Conservation (phyloP, 2,888 invertebrate species). For the Harpalus rufipes region DNA sequence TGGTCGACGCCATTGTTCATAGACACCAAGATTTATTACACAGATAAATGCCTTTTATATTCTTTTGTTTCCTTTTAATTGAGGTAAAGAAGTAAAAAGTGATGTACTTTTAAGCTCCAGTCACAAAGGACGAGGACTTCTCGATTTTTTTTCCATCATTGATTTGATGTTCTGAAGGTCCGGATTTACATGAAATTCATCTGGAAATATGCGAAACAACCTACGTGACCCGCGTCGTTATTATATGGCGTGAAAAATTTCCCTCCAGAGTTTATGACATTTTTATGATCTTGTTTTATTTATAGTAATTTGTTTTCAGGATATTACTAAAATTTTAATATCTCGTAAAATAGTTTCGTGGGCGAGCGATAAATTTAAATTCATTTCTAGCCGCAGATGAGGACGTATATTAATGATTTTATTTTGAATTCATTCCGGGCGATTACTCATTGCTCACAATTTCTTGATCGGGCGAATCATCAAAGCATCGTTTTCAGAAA, state of each 20-base stretch:
- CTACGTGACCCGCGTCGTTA: conserved; percentile 7
- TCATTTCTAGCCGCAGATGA: not conserved
- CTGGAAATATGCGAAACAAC: not conserved
- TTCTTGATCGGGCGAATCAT: too few relatives aligned
- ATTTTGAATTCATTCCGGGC: not conserved
- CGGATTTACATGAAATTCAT: not conserved
- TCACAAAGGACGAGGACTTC: not conserved
- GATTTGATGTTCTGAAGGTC: not conserved
- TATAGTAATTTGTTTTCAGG: conserved; percentile 19
- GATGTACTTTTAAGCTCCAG: not conserved
- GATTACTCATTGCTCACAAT: not conserved
- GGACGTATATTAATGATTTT: not conserved
- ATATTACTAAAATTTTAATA: conserved; percentile 8
- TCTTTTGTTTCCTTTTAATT: not conserved
- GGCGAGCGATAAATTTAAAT: not conserved
- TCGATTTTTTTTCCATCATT: not conserved
- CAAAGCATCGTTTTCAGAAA: too few relatives aligned
- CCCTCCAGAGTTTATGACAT: not conserved
- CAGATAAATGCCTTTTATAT: not conserved
- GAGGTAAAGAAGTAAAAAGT: not conserved
- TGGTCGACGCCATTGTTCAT: not conserved
- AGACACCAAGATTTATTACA: not conserved
- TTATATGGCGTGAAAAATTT: not conserved
- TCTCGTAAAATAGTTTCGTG: conserved; percentile 5
- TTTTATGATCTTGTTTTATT: conserved; percentile 22